Percentiles rank a stretch among this genome's conserved stretches.
phyloP scores from a whole-genome alignment of 2,797 vertebrate genomes.

The Glyptemys insculpta region DNA sequence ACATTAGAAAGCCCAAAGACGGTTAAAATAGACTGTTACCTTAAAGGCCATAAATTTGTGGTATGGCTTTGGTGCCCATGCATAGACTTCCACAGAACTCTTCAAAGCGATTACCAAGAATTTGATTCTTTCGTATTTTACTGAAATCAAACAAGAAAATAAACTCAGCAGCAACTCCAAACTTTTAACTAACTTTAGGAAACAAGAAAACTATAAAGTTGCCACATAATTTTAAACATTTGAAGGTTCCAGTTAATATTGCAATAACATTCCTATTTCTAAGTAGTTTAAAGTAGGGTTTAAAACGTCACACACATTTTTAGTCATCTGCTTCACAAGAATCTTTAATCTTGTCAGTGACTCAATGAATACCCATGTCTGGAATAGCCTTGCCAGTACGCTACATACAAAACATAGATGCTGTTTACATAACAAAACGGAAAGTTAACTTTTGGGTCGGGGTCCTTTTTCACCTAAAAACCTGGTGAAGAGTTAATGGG shows the following conservation, averaged over 20 bases:
- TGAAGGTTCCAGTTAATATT: neutral
- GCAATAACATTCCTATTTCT: neutral
- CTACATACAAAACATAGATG: neutral
- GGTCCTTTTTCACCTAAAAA: neutral
- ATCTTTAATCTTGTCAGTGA: neutral
- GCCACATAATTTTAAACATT: neutral
- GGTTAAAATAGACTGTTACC: constrained; percentile 78
- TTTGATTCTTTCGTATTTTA: constrained; percentile 94
- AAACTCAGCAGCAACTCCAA: constrained; percentile 33
- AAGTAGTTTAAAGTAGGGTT: neutral
- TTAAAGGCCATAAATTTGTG: constrained; percentile 96
- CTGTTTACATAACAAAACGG: neutral
- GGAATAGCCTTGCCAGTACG: neutral
- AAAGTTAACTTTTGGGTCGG: neutral
- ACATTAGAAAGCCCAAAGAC: neutral
- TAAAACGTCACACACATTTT: neutral
- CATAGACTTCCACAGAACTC: constrained; percentile 93
- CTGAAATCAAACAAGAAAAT: constrained; percentile 78
- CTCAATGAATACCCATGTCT: neutral
- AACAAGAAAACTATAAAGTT: neutral
- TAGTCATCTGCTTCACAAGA: neutral
- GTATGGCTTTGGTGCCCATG: constrained; percentile 93
- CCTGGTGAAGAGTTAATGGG: neutral
- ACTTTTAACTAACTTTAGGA: constrained; percentile 2
- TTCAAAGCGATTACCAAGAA: constrained; percentile 93